Evolutionary conservation across 2,888 invertebrate species (phyloP).

Genomic region (Cybosia mesomella): DNA sequence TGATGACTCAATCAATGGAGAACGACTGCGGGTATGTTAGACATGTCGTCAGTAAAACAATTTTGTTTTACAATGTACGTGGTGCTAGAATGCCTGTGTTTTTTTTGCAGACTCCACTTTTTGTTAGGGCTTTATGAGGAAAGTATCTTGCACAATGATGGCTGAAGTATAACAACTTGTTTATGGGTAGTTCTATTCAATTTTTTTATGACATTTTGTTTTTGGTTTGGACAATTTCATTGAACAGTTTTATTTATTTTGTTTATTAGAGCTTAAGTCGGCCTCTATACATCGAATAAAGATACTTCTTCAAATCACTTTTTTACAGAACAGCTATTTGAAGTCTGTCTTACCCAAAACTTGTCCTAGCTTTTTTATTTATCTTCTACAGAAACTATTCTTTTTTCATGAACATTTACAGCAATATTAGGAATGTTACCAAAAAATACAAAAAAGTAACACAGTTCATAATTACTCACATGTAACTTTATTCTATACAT

Average conservation of each 20-base stretch:
- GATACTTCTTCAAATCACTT: no score
- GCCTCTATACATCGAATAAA: not conserved
- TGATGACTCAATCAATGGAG: slow-evolving; percentile 83
- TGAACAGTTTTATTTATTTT: not conserved
- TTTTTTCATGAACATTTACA: no score
- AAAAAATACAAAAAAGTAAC: no score
- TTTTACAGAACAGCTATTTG: no score
- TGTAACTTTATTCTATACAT: no score
- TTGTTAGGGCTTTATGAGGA: slow-evolving; percentile 11
- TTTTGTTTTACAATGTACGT: slow-evolving; percentile 79
- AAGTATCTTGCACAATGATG: slow-evolving; percentile 7
- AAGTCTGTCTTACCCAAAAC: no score
- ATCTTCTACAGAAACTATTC: no score
- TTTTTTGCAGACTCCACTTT: slow-evolving; percentile 40
- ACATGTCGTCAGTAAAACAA: slow-evolving; percentile 80
- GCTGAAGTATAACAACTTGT: slow-evolving; percentile 5
- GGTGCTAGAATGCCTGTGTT: slow-evolving; percentile 50
- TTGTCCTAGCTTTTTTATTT: no score
- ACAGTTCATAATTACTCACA: no score
- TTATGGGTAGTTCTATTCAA: not conserved
- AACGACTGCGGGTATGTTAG: slow-evolving; percentile 73
- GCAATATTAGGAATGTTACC: no score
- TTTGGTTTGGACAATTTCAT: not conserved
- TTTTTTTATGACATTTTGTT: not conserved
- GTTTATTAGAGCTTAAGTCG: not conserved